Base-by-base conservation (phyloP, 2,888 invertebrate genomes). In the Congeria kusceri region DNA sequence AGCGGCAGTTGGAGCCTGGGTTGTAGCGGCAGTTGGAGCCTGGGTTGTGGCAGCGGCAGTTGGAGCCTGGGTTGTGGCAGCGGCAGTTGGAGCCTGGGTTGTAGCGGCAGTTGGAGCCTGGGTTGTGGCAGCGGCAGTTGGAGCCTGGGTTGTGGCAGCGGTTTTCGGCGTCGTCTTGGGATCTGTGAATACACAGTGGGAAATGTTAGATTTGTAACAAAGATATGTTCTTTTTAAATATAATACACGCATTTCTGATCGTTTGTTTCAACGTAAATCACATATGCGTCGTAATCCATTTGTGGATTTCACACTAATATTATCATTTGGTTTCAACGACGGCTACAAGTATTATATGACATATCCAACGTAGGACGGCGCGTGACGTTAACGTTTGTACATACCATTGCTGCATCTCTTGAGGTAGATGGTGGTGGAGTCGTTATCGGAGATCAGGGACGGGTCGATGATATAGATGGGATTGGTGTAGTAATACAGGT, bases 321-420 rank as follows among this genome's bases (percentile, higher is more conserved):
- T n/a, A n/a, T n/a, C n/a, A n/a, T n/a, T n/a, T n/a, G n/a, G n/a
- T n/a, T n/a, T n/a, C n/a, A n/a, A n/a, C n/a, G n/a, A 32, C 32
- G 5, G 32, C 32, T 32, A 32, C 32, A 9, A 32, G 9, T 32
- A 32, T 32, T 32, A 32, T n/a, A n/a, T n/a, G n/a, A n/a, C n/a
- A n/a, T n/a, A n/a, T n/a, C n/a, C n/a, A n/a, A n/a, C n/a, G n/a
- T n/a, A n/a, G 1, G 39, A 39, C 13, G 9, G 9, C 3, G 15
- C 9, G 18, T 56, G 56, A 25, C 56, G 56, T 56, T 56, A 27
- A 27, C n/a, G 39, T 39, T 15, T 13, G 39, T 23, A 67, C 80
- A 27, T 61, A 83, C 83, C 83, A 58, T 83, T 77, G 28, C 70
- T 74, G 59, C 83, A 83, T 76, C 83, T 73, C 62, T 79, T 83